These are phyloP conservation scores for Carcinoscorpius rotundicauda DNA, from an alignment of 1,140 invertebrate species.

Conservation along the genomic window DNA sequence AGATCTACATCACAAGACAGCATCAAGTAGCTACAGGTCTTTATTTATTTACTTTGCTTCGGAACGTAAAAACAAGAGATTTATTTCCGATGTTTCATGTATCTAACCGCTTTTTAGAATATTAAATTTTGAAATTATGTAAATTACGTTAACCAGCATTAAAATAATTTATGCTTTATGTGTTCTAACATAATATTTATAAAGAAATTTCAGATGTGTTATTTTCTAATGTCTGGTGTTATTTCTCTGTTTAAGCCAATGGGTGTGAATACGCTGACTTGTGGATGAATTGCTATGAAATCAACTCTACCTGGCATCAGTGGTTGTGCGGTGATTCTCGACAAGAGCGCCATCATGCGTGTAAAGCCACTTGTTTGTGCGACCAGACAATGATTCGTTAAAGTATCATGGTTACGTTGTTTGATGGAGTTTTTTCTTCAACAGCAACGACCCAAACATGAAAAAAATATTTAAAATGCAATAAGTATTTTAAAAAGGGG, in stretches of 20 bases:
- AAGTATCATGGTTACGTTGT: no score
- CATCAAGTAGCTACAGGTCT: no score
- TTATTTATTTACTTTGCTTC: no score
- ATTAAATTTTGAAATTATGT: neutral
- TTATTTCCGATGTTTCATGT: neutral
- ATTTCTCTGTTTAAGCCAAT: constrained; percentile 37
- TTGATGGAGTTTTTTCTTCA: no score
- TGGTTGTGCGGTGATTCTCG: constrained; percentile 44
- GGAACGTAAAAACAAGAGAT: neutral
- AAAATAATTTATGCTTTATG: no score
- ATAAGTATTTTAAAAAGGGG: no score
- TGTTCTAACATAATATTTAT: no score
- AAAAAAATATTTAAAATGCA: no score
- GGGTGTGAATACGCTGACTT: constrained; percentile 51
- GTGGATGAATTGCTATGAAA: constrained; percentile 56
- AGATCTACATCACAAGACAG: no score
- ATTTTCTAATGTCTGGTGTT: no score
- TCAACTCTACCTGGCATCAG: constrained; percentile 41
- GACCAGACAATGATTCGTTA: constrained; percentile 18
- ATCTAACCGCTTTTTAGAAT: neutral
- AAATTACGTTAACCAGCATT: neutral
- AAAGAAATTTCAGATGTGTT: no score
- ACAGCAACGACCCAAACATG: no score
- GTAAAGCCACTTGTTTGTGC: constrained; percentile 49
- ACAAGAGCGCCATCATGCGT: constrained; percentile 11